These are phyloP conservation scores for Sitodiplosis mosellana DNA, from an alignment of 1,140 invertebrate genomes.

Conservation along the genomic window DNA sequence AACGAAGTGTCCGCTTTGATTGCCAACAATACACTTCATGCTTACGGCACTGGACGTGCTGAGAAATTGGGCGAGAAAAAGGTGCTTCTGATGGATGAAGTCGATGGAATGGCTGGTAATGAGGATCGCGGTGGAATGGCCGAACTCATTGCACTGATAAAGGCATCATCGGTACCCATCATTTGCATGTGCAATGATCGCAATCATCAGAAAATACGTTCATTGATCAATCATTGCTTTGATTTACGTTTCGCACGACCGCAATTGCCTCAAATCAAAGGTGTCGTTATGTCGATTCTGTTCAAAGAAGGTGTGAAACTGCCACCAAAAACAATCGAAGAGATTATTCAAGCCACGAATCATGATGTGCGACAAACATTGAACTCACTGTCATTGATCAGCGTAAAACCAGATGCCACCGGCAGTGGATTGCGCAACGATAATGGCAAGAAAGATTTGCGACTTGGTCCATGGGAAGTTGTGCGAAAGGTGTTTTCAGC, in stretches of 20 bases:
- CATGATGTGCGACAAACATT: constrained; percentile 87
- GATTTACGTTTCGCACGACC: constrained; percentile 77
- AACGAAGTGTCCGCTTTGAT: constrained; percentile 63
- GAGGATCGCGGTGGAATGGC: constrained; percentile 94
- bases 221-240: constrained; percentile 85
- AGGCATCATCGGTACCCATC: constrained; percentile 75
- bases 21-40: constrained; percentile 46
- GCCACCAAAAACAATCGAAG: constrained; percentile 48
- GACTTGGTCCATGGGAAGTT: constrained; percentile 88
- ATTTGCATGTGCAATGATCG: constrained; percentile 99
- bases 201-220: constrained; percentile 83
- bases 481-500: constrained; percentile 72
- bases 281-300: constrained; percentile 74
- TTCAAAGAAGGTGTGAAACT: constrained; percentile 85
- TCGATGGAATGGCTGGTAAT: constrained; percentile 99
- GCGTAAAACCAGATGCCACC: constrained; percentile 33
- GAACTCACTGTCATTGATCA: constrained; percentile 68
- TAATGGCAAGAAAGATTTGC: constrained; percentile 58
- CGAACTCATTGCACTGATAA: constrained; percentile 87
- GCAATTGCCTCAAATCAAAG: constrained; percentile 76
- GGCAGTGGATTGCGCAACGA: constrained; percentile 32
- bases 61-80: constrained; percentile 46
- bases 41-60: constrained; percentile 34
- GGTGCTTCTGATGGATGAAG: constrained; percentile 97
- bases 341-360: constrained; percentile 76